Evolutionary conservation across 1,140 invertebrate species (phyloP).

Genomic region (Zaprionus ghesquierei): DNA sequence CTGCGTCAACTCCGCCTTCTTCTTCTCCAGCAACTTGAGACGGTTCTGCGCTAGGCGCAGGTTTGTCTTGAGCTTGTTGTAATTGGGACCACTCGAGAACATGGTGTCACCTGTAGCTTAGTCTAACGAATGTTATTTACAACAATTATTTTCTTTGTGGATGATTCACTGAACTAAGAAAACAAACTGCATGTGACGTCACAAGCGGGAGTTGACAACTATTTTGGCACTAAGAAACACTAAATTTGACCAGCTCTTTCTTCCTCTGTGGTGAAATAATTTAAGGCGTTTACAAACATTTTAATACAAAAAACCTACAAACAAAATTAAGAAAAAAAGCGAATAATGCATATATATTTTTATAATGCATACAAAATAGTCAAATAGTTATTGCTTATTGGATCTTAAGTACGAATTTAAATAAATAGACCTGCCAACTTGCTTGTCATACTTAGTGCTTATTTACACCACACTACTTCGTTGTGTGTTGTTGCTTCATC

Average conservation of each 20-base stretch:
- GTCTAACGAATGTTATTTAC: conserved; percentile 12
- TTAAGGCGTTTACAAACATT: not conserved
- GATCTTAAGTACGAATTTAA: not conserved
- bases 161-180: conserved; percentile 60
- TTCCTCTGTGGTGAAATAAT: not conserved
- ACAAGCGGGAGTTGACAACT: conserved; percentile 29
- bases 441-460: not conserved
- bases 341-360: too few relatives aligned
- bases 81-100: conserved; percentile 95
- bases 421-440: conserved; percentile 18
- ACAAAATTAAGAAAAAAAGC: not conserved
- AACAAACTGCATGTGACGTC: conserved; percentile 64
- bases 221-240: not conserved
- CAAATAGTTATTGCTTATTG: not conserved
- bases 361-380: not conserved
- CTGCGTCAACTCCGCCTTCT: conserved; percentile 97
- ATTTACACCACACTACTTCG: conserved; percentile 14
- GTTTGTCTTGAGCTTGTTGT: conserved; percentile 98
- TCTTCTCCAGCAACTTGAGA: conserved; percentile 97
- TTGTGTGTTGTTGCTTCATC: conserved; percentile 48
- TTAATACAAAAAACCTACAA: not conserved
- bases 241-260: not conserved
- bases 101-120: conserved; percentile 83
- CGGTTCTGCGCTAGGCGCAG: conserved; percentile 95
- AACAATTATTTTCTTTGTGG: conserved; percentile 23